A percentile compares a stretch with the other conserved stretches of the same genome.
phyloP scores from a whole-genome alignment of 2,888 invertebrate genomes.

The Unio pictorum region DNA sequence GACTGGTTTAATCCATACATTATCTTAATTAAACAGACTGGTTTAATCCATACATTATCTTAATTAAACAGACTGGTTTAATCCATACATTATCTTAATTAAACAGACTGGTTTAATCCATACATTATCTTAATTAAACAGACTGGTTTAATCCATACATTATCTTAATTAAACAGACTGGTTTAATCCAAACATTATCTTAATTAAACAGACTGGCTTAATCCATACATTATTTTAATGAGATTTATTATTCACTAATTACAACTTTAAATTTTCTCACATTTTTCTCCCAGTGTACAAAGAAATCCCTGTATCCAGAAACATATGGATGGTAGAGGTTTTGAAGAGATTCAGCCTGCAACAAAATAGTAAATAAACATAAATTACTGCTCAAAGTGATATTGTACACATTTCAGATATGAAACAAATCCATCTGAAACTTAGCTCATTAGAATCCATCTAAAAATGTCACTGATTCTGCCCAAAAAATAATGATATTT shows the following conservation, averaged over 20 bases:
- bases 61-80: neutral
- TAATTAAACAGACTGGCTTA: too few species aligned
- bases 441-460: neutral
- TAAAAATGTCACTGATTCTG: neutral
- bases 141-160: neutral
- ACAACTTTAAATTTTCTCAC: conserved; percentile 30
- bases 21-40: neutral
- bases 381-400: neutral
- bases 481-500: too few species aligned
- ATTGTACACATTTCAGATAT: too few species aligned
- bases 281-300: conserved; percentile 68
- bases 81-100: too few species aligned
- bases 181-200: too few species aligned
- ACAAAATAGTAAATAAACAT: conserved; percentile 13
- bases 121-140: too few species aligned
- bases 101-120: neutral
- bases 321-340: conserved; percentile 64
- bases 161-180: neutral
- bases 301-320: conserved; percentile 68
- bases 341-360: conserved; percentile 55
- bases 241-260: too few species aligned
- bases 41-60: too few species aligned
- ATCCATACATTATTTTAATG: too few species aligned
- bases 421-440: neutral
- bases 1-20: too few species aligned